Evolutionary conservation across 2,888 invertebrate genomes (phyloP), one percentile per base, ranked within the genome.

Genomic region (Melangyna quadrimaculata): DNA sequence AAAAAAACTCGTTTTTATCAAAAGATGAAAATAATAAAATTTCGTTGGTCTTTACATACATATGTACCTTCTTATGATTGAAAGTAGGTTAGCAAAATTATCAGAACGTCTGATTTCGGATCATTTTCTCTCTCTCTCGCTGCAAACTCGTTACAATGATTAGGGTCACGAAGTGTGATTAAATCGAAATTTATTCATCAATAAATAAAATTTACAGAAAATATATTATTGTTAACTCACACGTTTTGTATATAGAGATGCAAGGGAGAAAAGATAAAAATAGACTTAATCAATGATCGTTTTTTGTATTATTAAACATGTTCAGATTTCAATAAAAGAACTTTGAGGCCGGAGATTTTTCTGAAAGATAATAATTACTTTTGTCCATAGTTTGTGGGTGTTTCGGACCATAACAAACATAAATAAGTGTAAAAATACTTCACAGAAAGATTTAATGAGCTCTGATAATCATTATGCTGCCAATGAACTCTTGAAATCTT

Each of bases 1-100:
- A 32, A 17, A 29, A 55, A 17, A 29, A 55, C 51, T 51, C 5
- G 55, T 55, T 29, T 55, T 29, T 27, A 53, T n/a, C 27, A 29
- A 48, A 24, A 51, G 5, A 55, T 29, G 55, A 35, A 22, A 14
- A 22, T 37, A 37, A 37, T 9, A 12, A 19, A 35, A 17, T 22
- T 59, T 22, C 17, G 14, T 37, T 59, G n/a, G 14, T n/a, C n/a
- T n/a, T n/a, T n/a, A n/a, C n/a, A n/a, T n/a, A n/a, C n/a, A n/a
- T n/a, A n/a, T n/a, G n/a, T n/a, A n/a, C n/a, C n/a, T 22, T 22
- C 4, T 19, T 4, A 17, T 32, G 24, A 51, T 35, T 37, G 22
- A 37, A 59, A 59, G 59, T 59, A 59, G 59, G 59, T 59, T 37
- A 59, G 22, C 22, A 37, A 59, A 59, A 59, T 37, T 37, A 59